phyloP scores from a whole-genome alignment of 2,797 vertebrate species.

The Malurus splendens region DNA sequence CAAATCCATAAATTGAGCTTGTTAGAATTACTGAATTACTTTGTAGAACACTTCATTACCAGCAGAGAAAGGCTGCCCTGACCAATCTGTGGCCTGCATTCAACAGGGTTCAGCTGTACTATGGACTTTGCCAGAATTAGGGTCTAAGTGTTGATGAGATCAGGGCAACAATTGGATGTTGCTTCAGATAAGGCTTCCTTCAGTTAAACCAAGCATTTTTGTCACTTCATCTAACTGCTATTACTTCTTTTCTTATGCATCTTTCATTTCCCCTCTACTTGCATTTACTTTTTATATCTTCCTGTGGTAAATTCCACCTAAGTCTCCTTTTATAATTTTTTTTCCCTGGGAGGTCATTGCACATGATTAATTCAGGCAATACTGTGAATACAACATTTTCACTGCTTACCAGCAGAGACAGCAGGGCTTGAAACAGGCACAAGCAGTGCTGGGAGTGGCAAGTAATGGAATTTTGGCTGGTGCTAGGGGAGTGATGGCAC shows the following conservation, averaged over 20 bases:
- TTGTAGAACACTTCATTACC: background rate
- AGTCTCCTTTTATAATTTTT: background rate
- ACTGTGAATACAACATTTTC: background rate
- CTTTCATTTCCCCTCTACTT: background rate
- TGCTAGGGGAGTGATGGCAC: background rate
- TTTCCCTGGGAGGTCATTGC: background rate
- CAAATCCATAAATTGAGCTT: background rate
- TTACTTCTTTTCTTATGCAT: background rate
- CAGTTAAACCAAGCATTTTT: background rate
- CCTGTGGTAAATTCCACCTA: background rate
- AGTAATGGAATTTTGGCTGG: background rate
- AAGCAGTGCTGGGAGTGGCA: background rate
- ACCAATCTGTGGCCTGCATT: background rate
- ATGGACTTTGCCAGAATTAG: background rate
- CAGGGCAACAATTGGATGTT: background rate
- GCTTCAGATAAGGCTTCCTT: background rate
- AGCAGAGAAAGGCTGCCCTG: background rate
- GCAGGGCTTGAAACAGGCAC: background rate
- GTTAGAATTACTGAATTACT: background rate
- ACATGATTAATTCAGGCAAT: background rate
- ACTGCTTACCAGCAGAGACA: background rate
- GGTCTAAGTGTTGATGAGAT: background rate
- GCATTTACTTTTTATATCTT: background rate
- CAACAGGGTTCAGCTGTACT: background rate
- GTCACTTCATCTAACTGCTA: background rate